phyloP scores from a whole-genome alignment of 1,140 invertebrate genomes.

The Asbolus verrucosus region DNA sequence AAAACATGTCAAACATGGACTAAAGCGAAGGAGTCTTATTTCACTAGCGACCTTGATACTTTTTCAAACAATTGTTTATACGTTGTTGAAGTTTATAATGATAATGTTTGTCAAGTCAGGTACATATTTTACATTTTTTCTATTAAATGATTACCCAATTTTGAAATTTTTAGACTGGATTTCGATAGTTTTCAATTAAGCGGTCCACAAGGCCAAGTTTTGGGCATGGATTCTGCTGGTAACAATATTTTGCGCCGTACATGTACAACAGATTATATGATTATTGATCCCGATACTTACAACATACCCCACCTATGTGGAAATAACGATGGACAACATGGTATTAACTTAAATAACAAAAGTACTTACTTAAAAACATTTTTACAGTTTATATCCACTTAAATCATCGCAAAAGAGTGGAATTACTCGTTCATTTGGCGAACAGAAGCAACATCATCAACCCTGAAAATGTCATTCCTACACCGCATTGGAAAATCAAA shows the following conservation, averaged over 20 bases:
- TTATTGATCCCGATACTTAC: constrained; percentile 19
- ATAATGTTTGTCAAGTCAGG: constrained; percentile 62
- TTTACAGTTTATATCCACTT: constrained; percentile 60
- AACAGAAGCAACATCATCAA: constrained; percentile 61
- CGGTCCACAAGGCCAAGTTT: too few species aligned
- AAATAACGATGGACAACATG: constrained; percentile 58
- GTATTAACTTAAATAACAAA: constrained; percentile 46
- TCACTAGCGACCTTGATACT: constrained; percentile 44
- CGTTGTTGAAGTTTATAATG: constrained; percentile 53
- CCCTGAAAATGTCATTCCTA: constrained; percentile 50
- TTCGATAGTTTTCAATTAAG: constrained; percentile 54
- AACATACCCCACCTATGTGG: constrained; percentile 56
- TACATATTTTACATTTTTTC: constrained; percentile 9
- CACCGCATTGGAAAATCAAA: constrained; percentile 71
- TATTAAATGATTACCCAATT: too few species aligned
- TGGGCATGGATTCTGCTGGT: neutral
- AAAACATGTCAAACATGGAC: too few species aligned
- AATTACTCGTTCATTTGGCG: constrained; percentile 51
- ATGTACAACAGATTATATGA: neutral
- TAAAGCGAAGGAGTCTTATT: constrained; percentile 51
- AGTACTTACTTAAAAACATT: neutral
- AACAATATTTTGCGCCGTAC: neutral
- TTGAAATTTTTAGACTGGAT: constrained; percentile 52
- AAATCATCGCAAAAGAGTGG: constrained; percentile 49
- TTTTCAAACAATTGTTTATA: constrained; percentile 49